A percentile compares a stretch with the other conserved stretches of the same genome.
Evolutionary conservation across 2,888 invertebrate species (phyloP).

Genomic region (Spilosoma lubricipeda): DNA sequence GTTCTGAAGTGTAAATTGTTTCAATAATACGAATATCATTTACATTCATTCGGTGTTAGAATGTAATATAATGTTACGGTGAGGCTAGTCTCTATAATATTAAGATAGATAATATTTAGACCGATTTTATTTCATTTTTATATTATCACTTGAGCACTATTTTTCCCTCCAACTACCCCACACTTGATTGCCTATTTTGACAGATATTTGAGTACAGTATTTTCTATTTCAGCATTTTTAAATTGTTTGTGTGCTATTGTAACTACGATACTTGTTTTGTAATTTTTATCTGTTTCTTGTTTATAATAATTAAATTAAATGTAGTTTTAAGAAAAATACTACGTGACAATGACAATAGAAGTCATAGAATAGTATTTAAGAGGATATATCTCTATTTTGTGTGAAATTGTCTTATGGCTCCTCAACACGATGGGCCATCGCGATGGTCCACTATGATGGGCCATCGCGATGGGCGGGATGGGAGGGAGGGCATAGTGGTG

Average conservation of each 20-base stretch:
- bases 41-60: conserved; percentile 30
- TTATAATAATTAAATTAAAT: conserved; percentile 25
- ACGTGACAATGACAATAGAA: conserved; percentile 82
- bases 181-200: neutral
- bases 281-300: neutral
- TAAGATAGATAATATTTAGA: neutral
- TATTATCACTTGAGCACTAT: no score
- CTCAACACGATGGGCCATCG: no score
- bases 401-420: conserved; percentile 17
- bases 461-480: no score
- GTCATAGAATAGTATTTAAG: conserved; percentile 53
- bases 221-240: neutral
- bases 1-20: conserved; percentile 50
- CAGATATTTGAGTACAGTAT: neutral
- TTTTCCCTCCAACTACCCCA: no score
- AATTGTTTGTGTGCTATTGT: conserved; percentile 8
- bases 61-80: conserved; percentile 30
- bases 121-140: neutral
- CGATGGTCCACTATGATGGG: no score
- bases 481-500: no score
- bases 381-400: conserved; percentile 34
- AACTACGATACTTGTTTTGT: conserved; percentile 13
- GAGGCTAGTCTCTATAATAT: neutral
- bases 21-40: conserved; percentile 49
- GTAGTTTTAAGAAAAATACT: conserved; percentile 46